Conservation (phyloP, 2,113 vertebrate species). For the Oriolus oriolus region DNA sequence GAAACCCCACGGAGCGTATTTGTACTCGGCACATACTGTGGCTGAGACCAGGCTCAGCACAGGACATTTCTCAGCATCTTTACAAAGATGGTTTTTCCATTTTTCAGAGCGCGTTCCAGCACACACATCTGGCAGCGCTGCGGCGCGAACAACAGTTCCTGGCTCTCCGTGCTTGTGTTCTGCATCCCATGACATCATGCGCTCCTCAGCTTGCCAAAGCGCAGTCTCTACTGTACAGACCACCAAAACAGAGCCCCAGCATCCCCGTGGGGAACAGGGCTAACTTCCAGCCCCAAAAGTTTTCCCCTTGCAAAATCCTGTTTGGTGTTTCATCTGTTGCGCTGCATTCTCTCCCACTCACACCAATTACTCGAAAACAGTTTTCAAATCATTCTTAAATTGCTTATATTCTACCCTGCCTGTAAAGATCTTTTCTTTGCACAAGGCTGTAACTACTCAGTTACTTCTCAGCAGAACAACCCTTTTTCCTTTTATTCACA, state of each 20-base stretch:
- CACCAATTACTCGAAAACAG: background rate
- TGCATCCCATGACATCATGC: conserved; percentile 73
- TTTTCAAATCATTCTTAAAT: background rate
- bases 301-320: conserved; percentile 38
- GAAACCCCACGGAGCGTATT: background rate
- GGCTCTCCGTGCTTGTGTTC: conserved; percentile 59
- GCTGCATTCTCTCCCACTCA: conserved; percentile 4
- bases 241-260: conserved; percentile 72
- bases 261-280: conserved; percentile 21
- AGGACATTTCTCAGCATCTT: conserved; percentile 60
- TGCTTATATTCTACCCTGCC: background rate
- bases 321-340: conserved; percentile 29
- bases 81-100: conserved; percentile 64
- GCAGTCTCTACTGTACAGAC: conserved; percentile 60
- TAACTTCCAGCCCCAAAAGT: conserved; percentile 49
- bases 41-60: conserved; percentile 39
- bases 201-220: conserved; percentile 52
- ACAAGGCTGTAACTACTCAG: background rate
- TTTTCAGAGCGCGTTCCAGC: conserved; percentile 4
- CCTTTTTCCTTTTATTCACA: background rate
- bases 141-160: conserved; percentile 52
- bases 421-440: background rate
- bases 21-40: conserved; percentile 37
- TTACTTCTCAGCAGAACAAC: background rate
- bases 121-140: conserved; percentile 55